Percentiles rank a stretch among this genome's conserved stretches.
phyloP scores from a whole-genome alignment of 2,797 vertebrate species.

The Anomalospiza imberbis region DNA sequence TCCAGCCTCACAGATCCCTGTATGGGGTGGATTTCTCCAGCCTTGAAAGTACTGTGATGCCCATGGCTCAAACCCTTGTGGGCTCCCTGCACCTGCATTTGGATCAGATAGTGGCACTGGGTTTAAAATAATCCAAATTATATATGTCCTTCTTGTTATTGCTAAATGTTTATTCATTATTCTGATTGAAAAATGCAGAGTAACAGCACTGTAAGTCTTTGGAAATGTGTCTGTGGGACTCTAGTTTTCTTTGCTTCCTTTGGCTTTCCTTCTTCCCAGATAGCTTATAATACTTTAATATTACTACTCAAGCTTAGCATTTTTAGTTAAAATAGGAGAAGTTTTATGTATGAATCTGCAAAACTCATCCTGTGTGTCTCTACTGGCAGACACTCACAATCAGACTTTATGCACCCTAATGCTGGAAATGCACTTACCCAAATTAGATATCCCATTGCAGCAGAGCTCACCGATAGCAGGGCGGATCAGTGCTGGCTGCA shows the following conservation, averaged over 20 bases:
- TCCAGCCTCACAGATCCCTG: background rate
- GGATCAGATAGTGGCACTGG: background rate
- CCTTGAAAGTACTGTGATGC: background rate
- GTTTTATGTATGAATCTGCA: conserved; percentile 61
- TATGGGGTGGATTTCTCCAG: background rate
- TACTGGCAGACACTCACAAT: conserved; percentile 37
- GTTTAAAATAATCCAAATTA: background rate
- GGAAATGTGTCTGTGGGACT: background rate
- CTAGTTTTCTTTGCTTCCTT: background rate
- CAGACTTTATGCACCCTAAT: background rate
- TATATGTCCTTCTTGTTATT: background rate
- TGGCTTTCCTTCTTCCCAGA: conserved; percentile 23
- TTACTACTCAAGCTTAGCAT: conserved; percentile 31
- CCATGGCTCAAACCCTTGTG: background rate
- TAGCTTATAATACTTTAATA: background rate
- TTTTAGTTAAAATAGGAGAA: conserved; percentile 15
- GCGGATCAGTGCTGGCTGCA: background rate
- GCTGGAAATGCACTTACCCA: conserved; percentile 43
- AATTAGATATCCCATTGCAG: conserved; percentile 30
- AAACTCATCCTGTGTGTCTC: conserved; percentile 37
- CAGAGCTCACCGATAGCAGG: background rate
- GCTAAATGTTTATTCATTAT: conserved; percentile 14
- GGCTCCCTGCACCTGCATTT: background rate
- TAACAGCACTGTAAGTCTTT: background rate
- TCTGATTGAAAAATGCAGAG: conserved; percentile 19